Conservation (phyloP, 2,113 vertebrate genomes). For the Dolichotis patagonum region DNA sequence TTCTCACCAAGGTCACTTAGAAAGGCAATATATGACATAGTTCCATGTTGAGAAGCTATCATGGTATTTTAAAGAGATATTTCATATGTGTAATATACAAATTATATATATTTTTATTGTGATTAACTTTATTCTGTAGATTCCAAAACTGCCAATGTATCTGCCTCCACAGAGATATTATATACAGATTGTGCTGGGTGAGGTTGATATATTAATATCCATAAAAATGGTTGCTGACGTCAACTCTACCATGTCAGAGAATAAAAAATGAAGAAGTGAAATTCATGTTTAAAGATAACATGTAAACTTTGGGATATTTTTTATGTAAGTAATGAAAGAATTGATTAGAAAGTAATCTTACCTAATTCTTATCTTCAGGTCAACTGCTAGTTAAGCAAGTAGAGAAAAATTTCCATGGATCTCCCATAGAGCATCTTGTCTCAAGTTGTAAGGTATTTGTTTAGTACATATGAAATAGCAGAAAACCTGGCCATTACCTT, state of each 20-base stretch:
- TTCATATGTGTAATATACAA: neutral
- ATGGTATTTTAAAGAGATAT: slow-evolving; percentile 38
- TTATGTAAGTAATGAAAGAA: slow-evolving; percentile 22
- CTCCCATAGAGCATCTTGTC: neutral
- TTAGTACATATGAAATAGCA: neutral
- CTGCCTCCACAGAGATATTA: slow-evolving; percentile 40
- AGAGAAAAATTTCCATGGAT: slow-evolving; percentile 2
- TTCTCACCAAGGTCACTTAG: slow-evolving; percentile 28
- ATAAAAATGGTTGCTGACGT: neutral
- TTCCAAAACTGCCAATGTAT: neutral
- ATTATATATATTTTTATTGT: neutral
- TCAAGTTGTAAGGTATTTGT: slow-evolving; percentile 11
- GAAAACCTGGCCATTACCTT: slow-evolving; percentile 18
- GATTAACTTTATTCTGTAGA: slow-evolving; percentile 59
- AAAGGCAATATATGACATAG: neutral
- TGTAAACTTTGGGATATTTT: slow-evolving; percentile 27
- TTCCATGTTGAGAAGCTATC: slow-evolving; percentile 31
- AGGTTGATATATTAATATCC: slow-evolving; percentile 16
- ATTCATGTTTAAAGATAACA: slow-evolving; percentile 48
- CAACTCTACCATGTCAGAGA: neutral
- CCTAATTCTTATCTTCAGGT: slow-evolving; percentile 31
- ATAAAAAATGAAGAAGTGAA: slow-evolving; percentile 47
- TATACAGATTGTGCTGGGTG: slow-evolving; percentile 4
- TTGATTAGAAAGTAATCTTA: neutral
- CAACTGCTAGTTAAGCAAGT: slow-evolving; percentile 42